A percentile compares a stretch with the other conserved stretches of the same genome.
Conservation (phyloP, 2,797 vertebrate genomes). For the Pangasius larnaudii region DNA sequence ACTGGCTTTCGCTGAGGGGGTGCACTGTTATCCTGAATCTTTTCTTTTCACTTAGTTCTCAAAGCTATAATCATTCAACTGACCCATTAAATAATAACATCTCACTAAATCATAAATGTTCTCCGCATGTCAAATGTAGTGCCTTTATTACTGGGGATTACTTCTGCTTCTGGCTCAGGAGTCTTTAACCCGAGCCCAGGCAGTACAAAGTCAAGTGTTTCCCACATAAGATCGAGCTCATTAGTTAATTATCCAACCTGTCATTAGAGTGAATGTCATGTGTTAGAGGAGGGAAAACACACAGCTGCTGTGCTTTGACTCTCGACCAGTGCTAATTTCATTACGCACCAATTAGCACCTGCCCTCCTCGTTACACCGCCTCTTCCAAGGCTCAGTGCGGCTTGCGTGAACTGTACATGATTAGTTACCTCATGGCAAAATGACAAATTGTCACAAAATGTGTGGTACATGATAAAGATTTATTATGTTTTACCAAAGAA, state of each 20-base stretch:
- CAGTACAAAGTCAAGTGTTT: not conserved
- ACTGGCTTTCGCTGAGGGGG: conserved; percentile 25
- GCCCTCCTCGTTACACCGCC: not conserved
- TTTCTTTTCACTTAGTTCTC: not conserved
- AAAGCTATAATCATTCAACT: not conserved
- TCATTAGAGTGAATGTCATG: conserved; percentile 10
- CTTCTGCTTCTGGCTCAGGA: not conserved
- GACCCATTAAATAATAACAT: conserved; percentile 16
- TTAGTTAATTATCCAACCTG: conserved; percentile 11
- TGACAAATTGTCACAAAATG: not conserved
- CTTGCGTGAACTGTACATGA: not conserved
- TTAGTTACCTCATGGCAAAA: not conserved
- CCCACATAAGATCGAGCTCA: not conserved
- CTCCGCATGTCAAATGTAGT: not conserved
- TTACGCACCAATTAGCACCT: conserved; percentile 24
- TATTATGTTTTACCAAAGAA: not conserved
- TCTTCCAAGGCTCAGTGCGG: not conserved
- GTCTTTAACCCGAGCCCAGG: not conserved
- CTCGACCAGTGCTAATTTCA: conserved; percentile 6
- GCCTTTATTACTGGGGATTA: not conserved
- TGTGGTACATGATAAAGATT: not conserved
- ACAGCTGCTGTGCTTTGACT: not conserved
- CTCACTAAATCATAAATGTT: not conserved
- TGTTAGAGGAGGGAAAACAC: conserved; percentile 16
- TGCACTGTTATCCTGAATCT: not conserved